Evolutionary conservation across 2,888 invertebrate genomes (phyloP).

Genomic region (Habrosyne pyritoides): DNA sequence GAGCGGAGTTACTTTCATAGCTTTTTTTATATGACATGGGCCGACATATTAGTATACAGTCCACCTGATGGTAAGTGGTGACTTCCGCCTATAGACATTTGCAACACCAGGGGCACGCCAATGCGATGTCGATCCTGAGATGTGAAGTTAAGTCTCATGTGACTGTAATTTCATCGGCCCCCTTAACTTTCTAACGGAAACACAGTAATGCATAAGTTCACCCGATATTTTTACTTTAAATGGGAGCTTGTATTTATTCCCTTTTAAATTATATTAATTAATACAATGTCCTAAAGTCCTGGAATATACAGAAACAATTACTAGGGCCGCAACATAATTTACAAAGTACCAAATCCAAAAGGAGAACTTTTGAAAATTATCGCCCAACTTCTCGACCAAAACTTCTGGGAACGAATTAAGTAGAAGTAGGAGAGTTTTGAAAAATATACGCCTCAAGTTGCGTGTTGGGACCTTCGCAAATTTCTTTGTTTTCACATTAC

Average conservation of each 20-base stretch:
- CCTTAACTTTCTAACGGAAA: no score
- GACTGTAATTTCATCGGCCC: no score
- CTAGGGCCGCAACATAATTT: conserved; percentile 40
- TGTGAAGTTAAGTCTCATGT: no score
- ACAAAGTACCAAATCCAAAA: conserved; percentile 42
- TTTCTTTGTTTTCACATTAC: conserved; percentile 23
- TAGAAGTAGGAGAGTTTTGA: conserved; percentile 38
- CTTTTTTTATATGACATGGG: no score
- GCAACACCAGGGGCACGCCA: no score
- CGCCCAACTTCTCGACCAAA: conserved; percentile 45
- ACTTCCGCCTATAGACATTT: no score
- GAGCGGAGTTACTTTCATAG: no score
- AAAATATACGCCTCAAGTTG: conserved; percentile 41
- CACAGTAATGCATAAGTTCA: conserved; percentile 16
- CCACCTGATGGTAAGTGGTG: no score
- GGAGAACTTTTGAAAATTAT: conserved; percentile 56
- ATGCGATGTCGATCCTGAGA: no score
- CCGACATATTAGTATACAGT: no score
- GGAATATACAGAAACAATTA: conserved; percentile 43
- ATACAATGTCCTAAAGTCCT: conserved; percentile 28
- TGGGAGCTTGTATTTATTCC: no score
- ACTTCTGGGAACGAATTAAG: conserved; percentile 53
- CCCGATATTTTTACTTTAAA: no score
- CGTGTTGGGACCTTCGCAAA: conserved; percentile 20
- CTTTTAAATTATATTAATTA: conserved; percentile 27